Evolutionary conservation across 30 jellyfish, hydroid and myxozoan genomes (phyloP).

Genomic region (Aurelia sp.): DNA sequence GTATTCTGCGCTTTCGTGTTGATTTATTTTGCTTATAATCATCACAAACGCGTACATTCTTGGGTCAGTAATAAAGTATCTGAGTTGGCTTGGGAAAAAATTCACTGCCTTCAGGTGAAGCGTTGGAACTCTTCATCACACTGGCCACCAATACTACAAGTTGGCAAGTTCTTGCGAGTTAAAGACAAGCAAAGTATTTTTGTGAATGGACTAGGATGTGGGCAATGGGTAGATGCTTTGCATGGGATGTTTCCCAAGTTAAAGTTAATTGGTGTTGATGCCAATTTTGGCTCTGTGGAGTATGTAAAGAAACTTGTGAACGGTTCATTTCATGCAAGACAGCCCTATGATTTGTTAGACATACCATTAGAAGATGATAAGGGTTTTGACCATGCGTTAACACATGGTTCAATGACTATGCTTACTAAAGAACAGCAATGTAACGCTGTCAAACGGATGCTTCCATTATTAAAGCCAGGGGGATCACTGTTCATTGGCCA

Average conservation of each 20-base stretch:
- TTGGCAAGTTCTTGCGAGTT: conserved; percentile 65
- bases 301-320: conserved; percentile 64
- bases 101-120: conserved; percentile 55
- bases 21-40: neutral
- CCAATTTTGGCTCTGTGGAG: conserved; percentile 73
- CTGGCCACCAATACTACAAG: conserved; percentile 91
- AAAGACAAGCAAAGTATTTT: conserved; percentile 82
- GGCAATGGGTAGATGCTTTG: conserved; percentile 88
- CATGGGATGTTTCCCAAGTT: conserved; percentile 60
- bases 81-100: conserved; percentile 44
- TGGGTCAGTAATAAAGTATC: conserved; percentile 57
- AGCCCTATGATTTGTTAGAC: conserved; percentile 73
- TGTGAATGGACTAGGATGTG: conserved; percentile 93
- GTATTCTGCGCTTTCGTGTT: neutral
- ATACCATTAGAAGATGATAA: conserved; percentile 45
- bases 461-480: conserved; percentile 95
- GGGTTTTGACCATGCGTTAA: conserved; percentile 88
- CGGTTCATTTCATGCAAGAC: conserved; percentile 78
- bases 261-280: conserved; percentile 78
- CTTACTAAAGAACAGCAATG: conserved; percentile 77
- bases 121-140: conserved; percentile 82
- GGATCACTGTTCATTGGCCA: conserved; percentile 93
- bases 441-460: conserved; percentile 72
- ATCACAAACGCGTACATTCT: conserved; percentile 37
- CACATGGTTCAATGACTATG: conserved; percentile 53